phyloP scores from a whole-genome alignment of 2,113 vertebrate species.

The Xenopus borealis region DNA sequence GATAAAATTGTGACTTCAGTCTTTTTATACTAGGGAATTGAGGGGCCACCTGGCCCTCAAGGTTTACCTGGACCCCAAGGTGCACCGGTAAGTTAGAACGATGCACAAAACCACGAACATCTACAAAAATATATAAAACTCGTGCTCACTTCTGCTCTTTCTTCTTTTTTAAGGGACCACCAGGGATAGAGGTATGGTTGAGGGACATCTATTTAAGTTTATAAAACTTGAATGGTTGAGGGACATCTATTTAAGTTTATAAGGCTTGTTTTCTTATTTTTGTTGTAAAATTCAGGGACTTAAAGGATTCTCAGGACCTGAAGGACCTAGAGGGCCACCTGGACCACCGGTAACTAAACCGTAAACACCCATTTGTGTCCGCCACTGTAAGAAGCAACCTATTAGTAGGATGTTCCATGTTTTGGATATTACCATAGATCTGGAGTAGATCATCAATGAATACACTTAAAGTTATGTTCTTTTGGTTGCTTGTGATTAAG shows the following conservation, averaged over 20 bases:
- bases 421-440: no score
- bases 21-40: slow-evolving; percentile 64
- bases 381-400: no score
- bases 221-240: background rate
- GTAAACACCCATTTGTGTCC: background rate
- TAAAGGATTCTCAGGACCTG: slow-evolving; percentile 74
- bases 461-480: no score
- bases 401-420: no score
- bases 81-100: slow-evolving; percentile 2
- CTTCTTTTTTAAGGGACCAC: slow-evolving; percentile 55
- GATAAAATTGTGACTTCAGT: no score
- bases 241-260: background rate
- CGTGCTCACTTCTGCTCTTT: background rate
- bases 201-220: background rate
- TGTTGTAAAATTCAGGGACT: slow-evolving; percentile 65
- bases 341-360: slow-evolving; percentile 69
- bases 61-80: slow-evolving; percentile 70
- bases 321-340: slow-evolving; percentile 63
- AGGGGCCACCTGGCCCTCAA: slow-evolving; percentile 59
- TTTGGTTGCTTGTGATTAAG: no score
- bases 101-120: background rate
- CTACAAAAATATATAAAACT: background rate
- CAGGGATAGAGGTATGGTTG: slow-evolving; percentile 69
- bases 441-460: no score
- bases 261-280: background rate